These are phyloP conservation scores for Globodera ellingtonae DNA, from an alignment of 1,140 invertebrate genomes.

Conservation along the genomic window DNA sequence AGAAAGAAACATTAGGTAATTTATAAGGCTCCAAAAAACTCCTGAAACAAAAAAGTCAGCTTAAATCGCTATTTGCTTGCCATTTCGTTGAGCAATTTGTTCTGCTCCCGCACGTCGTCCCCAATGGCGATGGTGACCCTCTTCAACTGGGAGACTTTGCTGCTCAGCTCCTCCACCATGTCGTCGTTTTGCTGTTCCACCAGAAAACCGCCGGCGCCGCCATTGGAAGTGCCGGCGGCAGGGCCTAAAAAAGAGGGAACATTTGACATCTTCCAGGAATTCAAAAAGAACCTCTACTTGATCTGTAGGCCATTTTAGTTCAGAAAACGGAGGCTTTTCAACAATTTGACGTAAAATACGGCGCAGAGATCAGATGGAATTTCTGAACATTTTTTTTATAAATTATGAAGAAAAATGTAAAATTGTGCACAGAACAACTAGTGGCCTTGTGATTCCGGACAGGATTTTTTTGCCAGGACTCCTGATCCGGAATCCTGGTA, in stretches of 20 bases:
- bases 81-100: slow-evolving; percentile 56
- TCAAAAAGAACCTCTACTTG: slow-evolving; percentile 42
- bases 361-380: too few species aligned
- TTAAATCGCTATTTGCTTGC: slow-evolving; percentile 4
- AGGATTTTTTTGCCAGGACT: too few species aligned
- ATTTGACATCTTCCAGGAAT: background rate
- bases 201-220: slow-evolving; percentile 27
- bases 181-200: slow-evolving; percentile 60
- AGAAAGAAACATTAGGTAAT: too few species aligned
- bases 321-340: too few species aligned
- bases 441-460: too few species aligned
- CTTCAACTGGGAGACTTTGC: slow-evolving; percentile 53
- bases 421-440: too few species aligned
- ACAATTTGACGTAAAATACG: too few species aligned
- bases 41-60: slow-evolving; percentile 8
- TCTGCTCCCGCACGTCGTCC: slow-evolving; percentile 64
- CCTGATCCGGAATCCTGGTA: too few species aligned
- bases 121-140: slow-evolving; percentile 59
- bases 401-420: too few species aligned
- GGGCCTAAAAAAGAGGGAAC: slow-evolving; percentile 25
- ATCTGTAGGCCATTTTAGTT: slow-evolving; percentile 37
- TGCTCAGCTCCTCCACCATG: slow-evolving; percentile 50
- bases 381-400: too few species aligned
- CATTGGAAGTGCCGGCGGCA: slow-evolving; percentile 16
- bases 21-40: too few species aligned